Base-by-base conservation (phyloP, 2,797 vertebrate genomes). In the Paedocypris micromegethes region DNA sequence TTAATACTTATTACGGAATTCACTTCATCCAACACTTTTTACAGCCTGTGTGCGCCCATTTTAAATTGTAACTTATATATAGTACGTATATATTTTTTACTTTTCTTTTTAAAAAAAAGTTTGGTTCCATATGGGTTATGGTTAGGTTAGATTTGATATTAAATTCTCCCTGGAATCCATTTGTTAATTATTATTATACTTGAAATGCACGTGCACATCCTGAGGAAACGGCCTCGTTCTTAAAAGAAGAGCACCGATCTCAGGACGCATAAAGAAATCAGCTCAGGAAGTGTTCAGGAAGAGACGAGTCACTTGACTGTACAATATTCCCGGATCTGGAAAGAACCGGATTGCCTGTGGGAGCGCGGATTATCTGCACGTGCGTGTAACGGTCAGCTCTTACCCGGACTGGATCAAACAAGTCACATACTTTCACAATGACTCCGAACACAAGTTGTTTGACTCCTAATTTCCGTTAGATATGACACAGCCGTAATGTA, bases 161-260 rank as follows among this genome's bases (percentile, higher is more conserved):
- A 23, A 23, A 23, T 23, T 23, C 23, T 23, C 23, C 23, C 23
- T 23, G 23, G 23, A 23, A 23, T 23, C 23, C 23, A 23, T 23
- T 23, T 23, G 23, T 23, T 23, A 23, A 23, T 23, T 23, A 23
- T 23, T 23, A 23, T 70, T 52, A 47, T 72, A 74, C 83, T 76
- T 73, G 73, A 46, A 63, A 65, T 72, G 50, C 72, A 77, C 77
- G 60, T 77, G 76, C 68, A 76, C 75, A 23, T 23, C 23, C 23
- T 23, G 23, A 72, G 83, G 84, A 87, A 84, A 75, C 69, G 64
- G 50, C 47, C 65, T 61, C 6, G 65, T 75, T 72, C 65, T 74
- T 63, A 72, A 70, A 73, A 80, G 79, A 85, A 83, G 78, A 67
- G 63, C 62, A 69, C 64, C 59, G 79, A 86, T 83, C 75, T 9